A percentile compares a stretch with the other conserved stretches of the same genome.
These are phyloP conservation scores for Periplaneta americana DNA, from an alignment of 1,140 invertebrate genomes.

Conservation along the genomic window DNA sequence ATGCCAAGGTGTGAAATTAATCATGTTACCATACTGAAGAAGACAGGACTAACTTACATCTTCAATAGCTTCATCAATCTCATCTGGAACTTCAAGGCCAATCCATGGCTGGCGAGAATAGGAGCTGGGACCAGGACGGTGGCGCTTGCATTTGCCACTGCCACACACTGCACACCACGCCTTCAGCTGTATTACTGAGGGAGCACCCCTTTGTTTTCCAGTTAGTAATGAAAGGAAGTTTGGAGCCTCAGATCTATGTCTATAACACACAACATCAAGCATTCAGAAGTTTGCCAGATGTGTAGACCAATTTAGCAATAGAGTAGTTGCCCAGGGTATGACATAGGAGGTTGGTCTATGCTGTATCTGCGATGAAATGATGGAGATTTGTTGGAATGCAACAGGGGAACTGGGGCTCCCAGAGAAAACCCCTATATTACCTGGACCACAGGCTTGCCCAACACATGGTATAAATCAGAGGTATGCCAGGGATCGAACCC, in stretches of 20 bases:
- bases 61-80: constrained; percentile 60
- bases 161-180: constrained; percentile 34
- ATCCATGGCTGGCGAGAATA: constrained; percentile 55
- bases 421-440: no score
- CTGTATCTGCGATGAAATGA: no score
- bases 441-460: no score
- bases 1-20: background rate
- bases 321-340: no score
- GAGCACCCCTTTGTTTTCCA: background rate
- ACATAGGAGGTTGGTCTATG: no score
- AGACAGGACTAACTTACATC: constrained; percentile 46
- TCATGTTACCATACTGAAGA: constrained; percentile 14
- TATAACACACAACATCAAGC: background rate
- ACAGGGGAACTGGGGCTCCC: no score
- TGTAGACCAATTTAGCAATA: no score
- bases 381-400: no score
- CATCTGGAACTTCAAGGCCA: constrained; percentile 52
- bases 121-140: constrained; percentile 28
- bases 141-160: constrained; percentile 36
- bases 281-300: background rate
- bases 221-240: constrained; percentile 7
- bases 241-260: constrained; percentile 5
- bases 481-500: no score
- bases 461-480: no score
- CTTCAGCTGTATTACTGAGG: constrained; percentile 20